These are phyloP conservation scores for Drosophila borborema DNA, from an alignment of 2,888 invertebrate genomes.

Conservation along the genomic window DNA sequence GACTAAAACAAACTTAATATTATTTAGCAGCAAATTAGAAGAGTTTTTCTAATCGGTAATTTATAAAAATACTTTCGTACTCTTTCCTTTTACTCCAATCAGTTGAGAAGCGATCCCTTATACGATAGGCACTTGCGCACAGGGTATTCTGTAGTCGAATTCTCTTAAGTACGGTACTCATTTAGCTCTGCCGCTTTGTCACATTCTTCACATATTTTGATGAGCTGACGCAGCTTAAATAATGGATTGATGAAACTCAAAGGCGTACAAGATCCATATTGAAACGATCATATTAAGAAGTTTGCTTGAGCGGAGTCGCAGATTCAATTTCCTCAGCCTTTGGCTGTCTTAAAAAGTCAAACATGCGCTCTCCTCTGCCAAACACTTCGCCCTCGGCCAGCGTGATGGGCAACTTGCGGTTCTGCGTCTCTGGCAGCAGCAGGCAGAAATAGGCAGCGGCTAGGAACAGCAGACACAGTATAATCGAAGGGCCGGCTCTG, in stretches of 20 bases:
- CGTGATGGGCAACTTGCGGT: constrained; percentile 58
- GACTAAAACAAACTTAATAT: background rate
- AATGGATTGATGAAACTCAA: constrained; percentile 10
- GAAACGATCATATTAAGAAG: constrained; percentile 17
- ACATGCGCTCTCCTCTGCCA: constrained; percentile 57
- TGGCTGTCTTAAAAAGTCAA: constrained; percentile 51
- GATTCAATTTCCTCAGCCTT: constrained; percentile 1
- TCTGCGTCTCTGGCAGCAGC: constrained; percentile 87
- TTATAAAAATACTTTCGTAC: constrained; percentile 7
- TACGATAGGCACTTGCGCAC: background rate
- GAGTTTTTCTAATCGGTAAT: background rate
- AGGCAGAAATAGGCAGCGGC: constrained; percentile 86
- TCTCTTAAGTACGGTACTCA: background rate
- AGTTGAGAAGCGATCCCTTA: background rate
- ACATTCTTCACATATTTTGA: constrained; percentile 12
- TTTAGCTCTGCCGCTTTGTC: background rate
- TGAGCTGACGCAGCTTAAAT: constrained; percentile 24
- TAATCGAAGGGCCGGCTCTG: constrained; percentile 86
- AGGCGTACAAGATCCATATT: background rate
- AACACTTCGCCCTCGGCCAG: constrained; percentile 62
- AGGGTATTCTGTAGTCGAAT: constrained; percentile 8
- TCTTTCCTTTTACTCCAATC: background rate
- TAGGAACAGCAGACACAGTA: constrained; percentile 85
- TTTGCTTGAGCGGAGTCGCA: constrained; percentile 46
- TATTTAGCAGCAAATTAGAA: background rate